These are phyloP conservation scores for Eulithis testata DNA, from an alignment of 2,888 invertebrate species.

Conservation along the genomic window DNA sequence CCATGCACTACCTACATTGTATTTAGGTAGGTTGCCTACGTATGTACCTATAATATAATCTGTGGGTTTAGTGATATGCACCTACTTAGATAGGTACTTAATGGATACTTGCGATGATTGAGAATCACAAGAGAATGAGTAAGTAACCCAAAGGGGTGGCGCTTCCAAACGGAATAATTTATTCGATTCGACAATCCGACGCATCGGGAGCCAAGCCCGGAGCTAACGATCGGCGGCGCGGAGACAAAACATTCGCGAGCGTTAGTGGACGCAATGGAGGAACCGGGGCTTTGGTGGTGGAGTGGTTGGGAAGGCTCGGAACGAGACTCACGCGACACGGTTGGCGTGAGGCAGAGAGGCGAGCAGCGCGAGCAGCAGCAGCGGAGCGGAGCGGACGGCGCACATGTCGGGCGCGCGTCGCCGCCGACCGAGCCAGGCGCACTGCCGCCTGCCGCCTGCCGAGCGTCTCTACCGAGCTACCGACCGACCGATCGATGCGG, in stretches of 20 bases:
- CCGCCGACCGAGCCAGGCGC: constrained; percentile 48
- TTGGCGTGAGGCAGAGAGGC: constrained; percentile 58
- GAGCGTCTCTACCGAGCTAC: background rate
- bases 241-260: constrained; percentile 8
- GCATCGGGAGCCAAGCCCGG: constrained; percentile 19
- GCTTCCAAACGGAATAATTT: constrained; percentile 26
- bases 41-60: no score
- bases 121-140: background rate
- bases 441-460: constrained; percentile 43
- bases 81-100: no score
- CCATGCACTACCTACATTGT: no score
- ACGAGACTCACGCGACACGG: constrained; percentile 58
- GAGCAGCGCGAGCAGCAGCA: constrained; percentile 57
- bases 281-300: background rate
- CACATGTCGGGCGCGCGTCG: constrained; percentile 49
- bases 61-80: no score
- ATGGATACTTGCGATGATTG: no score
- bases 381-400: constrained; percentile 54
- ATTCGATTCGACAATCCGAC: constrained; percentile 25
- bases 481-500: constrained; percentile 17
- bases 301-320: background rate
- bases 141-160: constrained; percentile 20
- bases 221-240: constrained; percentile 25
- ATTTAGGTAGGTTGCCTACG: no score
- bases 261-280: background rate